phyloP scores from a whole-genome alignment of 2,797 vertebrate species.

The Anomalospiza imberbis region DNA sequence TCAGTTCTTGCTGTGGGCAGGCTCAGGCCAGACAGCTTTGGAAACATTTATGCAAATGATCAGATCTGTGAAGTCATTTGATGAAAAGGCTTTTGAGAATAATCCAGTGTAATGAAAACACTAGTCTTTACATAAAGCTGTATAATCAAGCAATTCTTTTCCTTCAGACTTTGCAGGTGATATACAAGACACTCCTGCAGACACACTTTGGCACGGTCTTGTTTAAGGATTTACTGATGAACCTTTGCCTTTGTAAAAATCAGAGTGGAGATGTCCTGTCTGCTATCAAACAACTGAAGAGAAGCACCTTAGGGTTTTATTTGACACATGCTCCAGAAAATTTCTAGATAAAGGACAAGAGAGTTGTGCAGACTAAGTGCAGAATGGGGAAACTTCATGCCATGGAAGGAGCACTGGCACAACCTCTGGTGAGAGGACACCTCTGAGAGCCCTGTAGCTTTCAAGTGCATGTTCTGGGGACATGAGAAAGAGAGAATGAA shows the following conservation, averaged over 20 bases:
- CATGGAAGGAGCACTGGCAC: background rate
- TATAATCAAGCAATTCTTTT: background rate
- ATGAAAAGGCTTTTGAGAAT: conserved; percentile 17
- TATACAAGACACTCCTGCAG: background rate
- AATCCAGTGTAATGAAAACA: background rate
- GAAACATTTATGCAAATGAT: background rate
- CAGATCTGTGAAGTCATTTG: background rate
- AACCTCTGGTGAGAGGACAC: background rate
- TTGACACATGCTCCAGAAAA: background rate
- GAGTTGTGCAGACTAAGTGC: background rate
- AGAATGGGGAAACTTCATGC: background rate
- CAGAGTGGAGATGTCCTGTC: background rate
- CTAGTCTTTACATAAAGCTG: background rate
- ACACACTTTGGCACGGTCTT: background rate
- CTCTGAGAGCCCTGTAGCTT: background rate
- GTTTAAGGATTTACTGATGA: background rate
- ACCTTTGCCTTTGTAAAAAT: background rate
- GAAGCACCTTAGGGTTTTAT: background rate
- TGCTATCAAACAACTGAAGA: background rate
- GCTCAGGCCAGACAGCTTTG: background rate
- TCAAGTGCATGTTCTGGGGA: background rate
- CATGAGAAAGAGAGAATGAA: background rate
- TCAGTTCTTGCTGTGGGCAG: background rate
- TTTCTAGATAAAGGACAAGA: background rate
- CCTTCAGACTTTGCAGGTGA: background rate